Evolutionary conservation across 2,113 vertebrate genomes (phyloP).

Genomic region (Limnothrissa miodon): DNA sequence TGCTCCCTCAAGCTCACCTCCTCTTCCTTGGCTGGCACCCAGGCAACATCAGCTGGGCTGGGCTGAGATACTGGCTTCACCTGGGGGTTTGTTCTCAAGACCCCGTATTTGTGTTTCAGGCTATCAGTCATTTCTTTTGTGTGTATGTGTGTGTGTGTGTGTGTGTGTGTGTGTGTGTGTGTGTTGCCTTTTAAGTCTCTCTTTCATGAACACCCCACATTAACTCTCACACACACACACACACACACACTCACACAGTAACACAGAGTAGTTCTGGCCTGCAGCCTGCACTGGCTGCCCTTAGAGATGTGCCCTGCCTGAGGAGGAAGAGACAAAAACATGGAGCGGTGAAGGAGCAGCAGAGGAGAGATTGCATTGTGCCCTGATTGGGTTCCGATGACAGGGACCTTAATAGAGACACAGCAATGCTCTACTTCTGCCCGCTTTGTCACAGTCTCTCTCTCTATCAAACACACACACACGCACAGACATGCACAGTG

Average conservation of each 20-base stretch:
- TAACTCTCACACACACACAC: too few species aligned
- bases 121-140: too few species aligned
- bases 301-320: neutral
- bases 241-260: too few species aligned
- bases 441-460: neutral
- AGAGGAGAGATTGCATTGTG: neutral
- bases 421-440: neutral
- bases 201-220: too few species aligned
- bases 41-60: too few species aligned
- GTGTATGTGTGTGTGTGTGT: neutral
- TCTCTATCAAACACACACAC: neutral
- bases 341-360: neutral
- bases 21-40: too few species aligned
- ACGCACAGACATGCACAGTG: neutral
- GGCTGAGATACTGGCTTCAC: too few species aligned
- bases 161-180: neutral
- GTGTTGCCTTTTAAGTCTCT: too few species aligned
- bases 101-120: too few species aligned
- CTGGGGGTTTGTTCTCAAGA: too few species aligned
- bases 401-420: constrained; percentile 2
- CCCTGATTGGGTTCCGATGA: neutral
- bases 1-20: too few species aligned
- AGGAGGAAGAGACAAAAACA: neutral
- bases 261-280: neutral
- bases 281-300: neutral